A percentile compares a stretch with the other conserved stretches of the same genome.
Conservation (phyloP, 2,113 vertebrate genomes). For the Hydrolagus affinis region DNA sequence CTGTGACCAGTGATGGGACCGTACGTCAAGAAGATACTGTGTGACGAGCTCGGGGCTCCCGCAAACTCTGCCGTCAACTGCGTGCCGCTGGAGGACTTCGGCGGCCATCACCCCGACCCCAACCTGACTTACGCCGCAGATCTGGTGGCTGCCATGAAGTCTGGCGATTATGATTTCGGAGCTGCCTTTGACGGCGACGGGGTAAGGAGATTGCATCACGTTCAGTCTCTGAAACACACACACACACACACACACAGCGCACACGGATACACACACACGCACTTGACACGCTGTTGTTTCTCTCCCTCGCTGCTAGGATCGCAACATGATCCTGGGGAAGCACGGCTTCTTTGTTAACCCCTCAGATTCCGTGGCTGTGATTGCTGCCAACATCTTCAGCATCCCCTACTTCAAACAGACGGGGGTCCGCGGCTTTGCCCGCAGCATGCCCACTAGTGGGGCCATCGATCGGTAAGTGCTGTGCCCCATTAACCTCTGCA, state of each 20-base stretch:
- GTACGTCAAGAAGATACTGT: slow-evolving; percentile 90
- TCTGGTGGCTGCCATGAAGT: slow-evolving; percentile 88
- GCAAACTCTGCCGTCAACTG: slow-evolving; percentile 87
- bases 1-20: slow-evolving; percentile 76
- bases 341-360: slow-evolving; percentile 96
- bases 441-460: slow-evolving; percentile 96
- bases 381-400: slow-evolving; percentile 84
- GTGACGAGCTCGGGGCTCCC: slow-evolving; percentile 87
- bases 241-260: too few relatives aligned
- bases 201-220: slow-evolving; percentile 53
- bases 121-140: slow-evolving; percentile 93
- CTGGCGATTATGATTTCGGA: slow-evolving; percentile 87
- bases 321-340: slow-evolving; percentile 96
- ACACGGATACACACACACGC: too few relatives aligned
- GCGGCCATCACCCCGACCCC: slow-evolving; percentile 94
- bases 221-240: neutral
- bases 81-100: slow-evolving; percentile 84
- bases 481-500: neutral
- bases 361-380: slow-evolving; percentile 89
- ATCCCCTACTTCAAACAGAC: slow-evolving; percentile 95
- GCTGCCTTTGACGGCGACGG: slow-evolving; percentile 96
- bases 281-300: too few relatives aligned
- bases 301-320: slow-evolving; percentile 58
- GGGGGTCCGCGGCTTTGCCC: slow-evolving; percentile 82
- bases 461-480: slow-evolving; percentile 78